A percentile compares a stretch with the other conserved stretches of the same genome.
Conservation (phyloP, 2,888 invertebrate species). For the Sphaeridia pumilis region DNA sequence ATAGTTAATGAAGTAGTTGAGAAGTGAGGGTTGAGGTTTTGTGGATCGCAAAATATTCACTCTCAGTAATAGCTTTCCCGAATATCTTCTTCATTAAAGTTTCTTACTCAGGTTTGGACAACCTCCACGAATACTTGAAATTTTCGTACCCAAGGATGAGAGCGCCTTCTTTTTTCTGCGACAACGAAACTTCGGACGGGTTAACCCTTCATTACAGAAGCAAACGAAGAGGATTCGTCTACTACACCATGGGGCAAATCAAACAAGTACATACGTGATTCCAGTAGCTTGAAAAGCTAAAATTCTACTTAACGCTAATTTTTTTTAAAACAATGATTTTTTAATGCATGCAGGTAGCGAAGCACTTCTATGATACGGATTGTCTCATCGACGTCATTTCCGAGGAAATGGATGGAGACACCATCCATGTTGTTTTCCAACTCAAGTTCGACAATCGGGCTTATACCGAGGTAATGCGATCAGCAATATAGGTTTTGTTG, state of each 20-base stretch:
- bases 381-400: conserved; percentile 79
- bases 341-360: conserved; percentile 54
- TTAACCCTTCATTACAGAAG: conserved; percentile 87
- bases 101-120: conserved; percentile 64
- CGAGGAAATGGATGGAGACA: conserved; percentile 77
- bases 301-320: conserved; percentile 26
- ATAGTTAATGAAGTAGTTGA: too few species aligned
- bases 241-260: conserved; percentile 95
- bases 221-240: conserved; percentile 83
- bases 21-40: too few species aligned
- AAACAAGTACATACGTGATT: too few species aligned
- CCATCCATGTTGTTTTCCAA: conserved; percentile 86
- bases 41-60: too few species aligned
- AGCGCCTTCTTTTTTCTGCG: conserved; percentile 94
- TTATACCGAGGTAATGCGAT: conserved; percentile 53
- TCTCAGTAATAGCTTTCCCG: too few species aligned
- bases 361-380: conserved; percentile 88
- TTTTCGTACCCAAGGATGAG: conserved; percentile 82
- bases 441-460: conserved; percentile 89
- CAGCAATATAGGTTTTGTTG: too few species aligned
- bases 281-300: too few species aligned
- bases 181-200: conserved; percentile 85
- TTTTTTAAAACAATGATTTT: neutral
- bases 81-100: too few species aligned
- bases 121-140: conserved; percentile 91